Percentiles rank a stretch among this genome's conserved stretches.
phyloP scores from a whole-genome alignment of 2,113 vertebrate species.

The Muscicapa adusta region DNA sequence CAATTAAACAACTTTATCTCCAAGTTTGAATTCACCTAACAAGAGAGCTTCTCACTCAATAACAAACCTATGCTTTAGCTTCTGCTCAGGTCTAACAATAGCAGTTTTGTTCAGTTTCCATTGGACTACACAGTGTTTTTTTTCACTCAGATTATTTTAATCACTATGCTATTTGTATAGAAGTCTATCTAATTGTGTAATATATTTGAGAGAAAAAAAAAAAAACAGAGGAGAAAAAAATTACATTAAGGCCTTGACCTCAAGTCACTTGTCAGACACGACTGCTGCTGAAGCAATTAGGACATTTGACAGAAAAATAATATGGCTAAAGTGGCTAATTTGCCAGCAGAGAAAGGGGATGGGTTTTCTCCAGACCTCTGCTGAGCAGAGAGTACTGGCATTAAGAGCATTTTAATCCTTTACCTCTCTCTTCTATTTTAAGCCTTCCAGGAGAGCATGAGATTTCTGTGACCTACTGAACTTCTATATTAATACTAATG shows the following conservation, averaged over 20 bases:
- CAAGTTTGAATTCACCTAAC: background rate
- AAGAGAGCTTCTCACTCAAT: background rate
- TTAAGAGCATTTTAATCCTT: constrained; percentile 4
- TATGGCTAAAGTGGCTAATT: background rate
- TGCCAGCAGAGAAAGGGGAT: background rate
- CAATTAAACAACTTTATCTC: background rate
- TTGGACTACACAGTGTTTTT: background rate
- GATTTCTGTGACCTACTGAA: constrained; percentile 43
- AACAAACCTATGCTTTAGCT: background rate
- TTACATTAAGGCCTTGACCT: background rate
- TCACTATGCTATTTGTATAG: background rate
- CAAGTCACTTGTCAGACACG: background rate
- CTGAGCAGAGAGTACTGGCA: background rate
- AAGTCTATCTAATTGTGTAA: background rate
- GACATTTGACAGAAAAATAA: background rate
- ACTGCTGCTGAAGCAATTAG: background rate
- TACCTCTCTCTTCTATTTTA: constrained; percentile 6
- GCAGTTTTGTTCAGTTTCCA: background rate
- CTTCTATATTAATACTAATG: constrained; percentile 32
- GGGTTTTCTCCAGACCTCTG: background rate
- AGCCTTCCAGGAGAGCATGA: constrained; percentile 9
- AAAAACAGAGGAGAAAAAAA: background rate
- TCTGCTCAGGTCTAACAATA: background rate
- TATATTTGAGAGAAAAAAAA: background rate
- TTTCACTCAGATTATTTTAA: background rate